Evolutionary conservation across 2,797 vertebrate species (phyloP), one percentile per base, ranked within the genome.

Genomic region (Falco cherrug): DNA sequence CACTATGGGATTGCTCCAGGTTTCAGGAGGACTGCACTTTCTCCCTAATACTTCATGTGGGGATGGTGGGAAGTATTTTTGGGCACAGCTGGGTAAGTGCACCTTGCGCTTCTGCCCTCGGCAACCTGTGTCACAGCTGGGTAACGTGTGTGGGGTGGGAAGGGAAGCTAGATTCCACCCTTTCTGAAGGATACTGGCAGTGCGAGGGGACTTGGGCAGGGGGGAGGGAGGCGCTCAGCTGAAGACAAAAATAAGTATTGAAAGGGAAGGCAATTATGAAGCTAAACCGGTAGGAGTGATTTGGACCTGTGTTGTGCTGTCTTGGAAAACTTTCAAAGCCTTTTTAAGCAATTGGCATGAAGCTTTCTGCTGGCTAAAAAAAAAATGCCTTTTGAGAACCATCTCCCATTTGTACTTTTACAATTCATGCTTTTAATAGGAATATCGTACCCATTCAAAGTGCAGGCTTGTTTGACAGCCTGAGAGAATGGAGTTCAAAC

Each of bases 281-380:
- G 35, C 76, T 89, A 91, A 96, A 89, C 13, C 1, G 2, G 89
- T 83, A 84, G 47, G 54, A 95, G 43, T 75, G 87, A 86, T 87
- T 39, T 67, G 90, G 35, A 82, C 45, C 53, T 56, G 14, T 43
- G 84, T 89, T 79, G 69, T 7, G 47, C 65, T 79, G 39, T 69
- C 82, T 88, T 96, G 97, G 96, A 96, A 93, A 94, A 92, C 25
- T 92, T 93, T 97, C 96, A 96, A 93, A 88, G 59, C 54, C 82
- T 92, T 94, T 96, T 92, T 35, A 95, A 93, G 93, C 65, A 92
- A 80, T 29, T 96, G 89, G 73, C 90, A 88, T 45, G 60, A 92
- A 92, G 75, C 43, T 68, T 92, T 89, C 81, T 89, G 82, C 65
- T 84, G 65, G 65, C 89, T 96, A 67, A 85, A 85, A 41, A 39